Base-by-base conservation (phyloP, 1,140 invertebrate genomes). In the Cherax quadricarinatus region DNA sequence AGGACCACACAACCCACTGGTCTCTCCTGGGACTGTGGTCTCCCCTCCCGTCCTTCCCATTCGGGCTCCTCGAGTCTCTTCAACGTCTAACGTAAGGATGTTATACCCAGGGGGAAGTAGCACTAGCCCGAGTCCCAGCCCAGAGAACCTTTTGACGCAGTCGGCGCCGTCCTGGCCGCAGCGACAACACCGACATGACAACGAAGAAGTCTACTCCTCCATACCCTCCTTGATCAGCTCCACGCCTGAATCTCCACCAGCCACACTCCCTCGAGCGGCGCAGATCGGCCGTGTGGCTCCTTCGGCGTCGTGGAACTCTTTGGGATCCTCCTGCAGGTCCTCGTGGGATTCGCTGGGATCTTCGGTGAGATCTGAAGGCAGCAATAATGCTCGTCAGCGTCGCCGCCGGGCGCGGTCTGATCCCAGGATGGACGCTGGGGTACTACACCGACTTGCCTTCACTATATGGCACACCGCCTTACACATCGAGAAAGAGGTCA, bases 401-500 rank as follows among this genome's bases (percentile, higher is more conserved):
- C 81, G 93, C 16, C 90, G 93, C 30, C 84, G 93, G 16, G 93
- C 93, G 70, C 89, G 90, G n/a, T 93, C 93, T 10, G 93, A 93
- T 81, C 93, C 93, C 48, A 66, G 93, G 49, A 93, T 94, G 92
- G 90, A 93, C 86, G 92, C 92, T 16, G 92, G 93, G 94, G 73
- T 93, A 62, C 94, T 96, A 85, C 96, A 96, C 92, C 95, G 96
- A 85, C 96, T 96, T 53, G 96, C 96, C 12, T 96, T 96, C 94
- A 96, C 96, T 6, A 95, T 96, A 66, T 96, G 96, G 96, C 96
- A 96, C 94, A 96, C 96, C 83, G 96, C 96, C 21, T 95, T 96
- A 89, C 95, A 96, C 94, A 95, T 96, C 82, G 96, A 96, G 94
- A 90, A 92, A 82, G 94, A 94, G 93, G 93, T 94, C 93, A 93